phyloP scores from a whole-genome alignment of 2,113 vertebrate genomes.

The Eclectus roratus region DNA sequence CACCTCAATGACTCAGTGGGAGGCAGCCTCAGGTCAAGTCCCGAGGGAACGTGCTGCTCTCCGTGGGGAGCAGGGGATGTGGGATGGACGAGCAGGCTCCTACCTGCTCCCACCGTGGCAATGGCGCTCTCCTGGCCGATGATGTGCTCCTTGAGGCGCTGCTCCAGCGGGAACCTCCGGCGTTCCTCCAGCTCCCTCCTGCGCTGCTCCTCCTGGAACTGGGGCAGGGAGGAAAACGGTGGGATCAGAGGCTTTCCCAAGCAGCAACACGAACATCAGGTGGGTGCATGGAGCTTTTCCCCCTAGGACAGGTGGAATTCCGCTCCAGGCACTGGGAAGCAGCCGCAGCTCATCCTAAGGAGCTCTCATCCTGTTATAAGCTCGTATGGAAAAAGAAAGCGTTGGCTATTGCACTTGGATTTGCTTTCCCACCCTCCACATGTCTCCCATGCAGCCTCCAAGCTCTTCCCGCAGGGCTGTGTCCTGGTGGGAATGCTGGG shows the following conservation, averaged over 20 bases:
- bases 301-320: background rate
- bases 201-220: constrained; percentile 88
- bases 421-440: background rate
- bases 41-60: background rate
- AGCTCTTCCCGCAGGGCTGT: fast-evolving
- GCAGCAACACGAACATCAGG: background rate
- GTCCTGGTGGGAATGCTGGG: fast-evolving
- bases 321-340: background rate
- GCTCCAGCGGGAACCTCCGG: constrained; percentile 91
- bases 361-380: fast-evolving
- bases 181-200: constrained; percentile 85
- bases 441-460: background rate
- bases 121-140: constrained; percentile 95
- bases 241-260: background rate
- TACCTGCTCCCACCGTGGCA: constrained; percentile 91
- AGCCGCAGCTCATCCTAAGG: background rate
- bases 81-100: background rate
- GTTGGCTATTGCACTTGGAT: background rate
- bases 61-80: background rate
- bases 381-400: background rate
- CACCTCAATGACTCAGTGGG: fast-evolving
- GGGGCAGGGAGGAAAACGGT: background rate
- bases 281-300: too few species aligned
- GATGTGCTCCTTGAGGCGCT: constrained; percentile 91
- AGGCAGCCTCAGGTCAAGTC: background rate